Percentiles rank a stretch among this genome's conserved stretches.
Evolutionary conservation across 2,888 invertebrate genomes (phyloP).

Genomic region (Sarcophaga subvicina): DNA sequence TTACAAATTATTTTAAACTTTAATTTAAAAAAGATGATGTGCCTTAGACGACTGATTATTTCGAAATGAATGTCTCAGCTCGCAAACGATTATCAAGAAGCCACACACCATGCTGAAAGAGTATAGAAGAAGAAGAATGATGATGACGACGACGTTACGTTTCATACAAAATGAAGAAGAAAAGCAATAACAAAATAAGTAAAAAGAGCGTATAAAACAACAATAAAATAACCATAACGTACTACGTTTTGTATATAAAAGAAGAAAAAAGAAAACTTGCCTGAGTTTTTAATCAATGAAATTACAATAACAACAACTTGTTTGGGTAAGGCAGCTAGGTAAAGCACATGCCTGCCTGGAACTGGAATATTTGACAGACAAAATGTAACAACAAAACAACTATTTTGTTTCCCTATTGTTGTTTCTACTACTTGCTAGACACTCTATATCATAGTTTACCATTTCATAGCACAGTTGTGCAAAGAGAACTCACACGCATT

Average conservation of each 20-base stretch:
- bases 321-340: slow-evolving; percentile 39
- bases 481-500: too few species aligned
- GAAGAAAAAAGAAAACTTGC: slow-evolving; percentile 23
- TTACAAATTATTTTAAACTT: not conserved
- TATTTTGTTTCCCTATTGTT: not conserved
- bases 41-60: slow-evolving; percentile 19
- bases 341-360: slow-evolving; percentile 39
- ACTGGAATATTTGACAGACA: slow-evolving; percentile 22
- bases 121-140: not conserved
- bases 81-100: slow-evolving; percentile 23
- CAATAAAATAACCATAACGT: not conserved
- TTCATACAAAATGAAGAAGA: slow-evolving; percentile 6
- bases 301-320: slow-evolving; percentile 53
- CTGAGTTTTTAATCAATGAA: slow-evolving; percentile 19
- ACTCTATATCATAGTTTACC: too few species aligned
- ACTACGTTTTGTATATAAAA: not conserved
- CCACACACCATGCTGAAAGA: not conserved
- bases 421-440: slow-evolving; percentile 12
- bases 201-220: not conserved
- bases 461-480: too few species aligned
- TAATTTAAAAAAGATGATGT: slow-evolving; percentile 20
- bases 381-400: not conserved
- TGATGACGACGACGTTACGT: not conserved
- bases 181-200: not conserved
- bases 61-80: slow-evolving; percentile 45